A percentile compares a stretch with the other conserved stretches of the same genome.
phyloP scores from a whole-genome alignment of 2,113 vertebrate species.

The Alethe diademata region DNA sequence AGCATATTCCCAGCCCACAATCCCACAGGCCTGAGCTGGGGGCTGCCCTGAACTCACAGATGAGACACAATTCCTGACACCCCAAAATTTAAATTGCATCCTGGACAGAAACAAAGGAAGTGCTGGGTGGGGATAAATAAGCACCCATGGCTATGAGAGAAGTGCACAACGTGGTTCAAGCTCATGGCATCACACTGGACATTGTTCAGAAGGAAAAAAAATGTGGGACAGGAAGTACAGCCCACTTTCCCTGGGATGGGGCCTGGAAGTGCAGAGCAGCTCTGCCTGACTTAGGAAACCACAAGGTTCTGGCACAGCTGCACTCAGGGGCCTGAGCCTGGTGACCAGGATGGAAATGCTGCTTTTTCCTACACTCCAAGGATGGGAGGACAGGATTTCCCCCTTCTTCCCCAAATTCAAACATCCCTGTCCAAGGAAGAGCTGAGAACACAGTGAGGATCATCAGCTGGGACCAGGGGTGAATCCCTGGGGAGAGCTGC shows the following conservation, averaged over 20 bases:
- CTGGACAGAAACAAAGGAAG: background rate
- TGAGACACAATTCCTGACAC: too few species aligned
- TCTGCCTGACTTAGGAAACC: background rate
- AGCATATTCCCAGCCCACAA: background rate
- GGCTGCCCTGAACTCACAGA: background rate
- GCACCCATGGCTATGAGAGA: background rate
- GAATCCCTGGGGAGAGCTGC: background rate
- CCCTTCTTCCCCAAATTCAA: background rate
- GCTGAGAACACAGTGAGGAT: rapidly evolving
- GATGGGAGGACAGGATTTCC: background rate
- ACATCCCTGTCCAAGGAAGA: background rate
- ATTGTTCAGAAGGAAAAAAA: background rate
- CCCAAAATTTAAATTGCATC: background rate
- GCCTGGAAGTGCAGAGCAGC: background rate
- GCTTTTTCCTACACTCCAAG: rapidly evolving
- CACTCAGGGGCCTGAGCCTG: rapidly evolving
- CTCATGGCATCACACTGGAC: background rate
- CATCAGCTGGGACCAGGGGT: background rate
- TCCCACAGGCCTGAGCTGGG: background rate
- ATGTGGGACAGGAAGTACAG: rapidly evolving
- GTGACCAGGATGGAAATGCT: background rate
- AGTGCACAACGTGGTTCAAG: rapidly evolving
- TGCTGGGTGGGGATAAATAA: background rate
- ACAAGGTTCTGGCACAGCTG: background rate
- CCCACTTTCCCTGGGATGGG: background rate